These are phyloP conservation scores for Uloborus diversus DNA, from an alignment of 1,140 invertebrate species.

Conservation along the genomic window DNA sequence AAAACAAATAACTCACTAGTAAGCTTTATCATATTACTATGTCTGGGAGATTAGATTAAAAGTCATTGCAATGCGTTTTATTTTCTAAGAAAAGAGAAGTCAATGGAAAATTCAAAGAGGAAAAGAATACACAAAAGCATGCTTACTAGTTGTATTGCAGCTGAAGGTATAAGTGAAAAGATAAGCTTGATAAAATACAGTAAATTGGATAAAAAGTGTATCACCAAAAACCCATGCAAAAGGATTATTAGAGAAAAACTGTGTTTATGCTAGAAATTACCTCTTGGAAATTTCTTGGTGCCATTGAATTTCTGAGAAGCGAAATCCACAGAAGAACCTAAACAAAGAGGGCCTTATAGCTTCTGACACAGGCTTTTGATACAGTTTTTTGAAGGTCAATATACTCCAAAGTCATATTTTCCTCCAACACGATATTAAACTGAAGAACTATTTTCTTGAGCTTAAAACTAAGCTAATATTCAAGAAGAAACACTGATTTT, in stretches of 20 bases:
- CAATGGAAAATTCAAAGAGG: too few species aligned
- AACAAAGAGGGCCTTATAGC: constrained; percentile 48
- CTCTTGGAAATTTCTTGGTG: constrained; percentile 55
- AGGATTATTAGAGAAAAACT: constrained; percentile 12
- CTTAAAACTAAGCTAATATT: too few species aligned
- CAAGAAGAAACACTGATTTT: too few species aligned
- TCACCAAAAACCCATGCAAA: constrained; percentile 34
- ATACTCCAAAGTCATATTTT: not conserved
- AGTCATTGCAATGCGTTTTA: too few species aligned
- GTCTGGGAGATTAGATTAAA: too few species aligned
- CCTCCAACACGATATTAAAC: too few species aligned
- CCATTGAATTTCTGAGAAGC: constrained; percentile 55
- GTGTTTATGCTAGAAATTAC: constrained; percentile 36
- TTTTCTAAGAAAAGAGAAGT: too few species aligned
- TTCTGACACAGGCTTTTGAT: constrained; percentile 20
- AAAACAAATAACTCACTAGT: too few species aligned
- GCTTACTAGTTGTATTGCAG: constrained; percentile 32
- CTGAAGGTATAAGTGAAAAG: constrained; percentile 26
- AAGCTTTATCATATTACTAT: too few species aligned
- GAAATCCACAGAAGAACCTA: constrained; percentile 56
- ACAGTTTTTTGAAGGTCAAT: too few species aligned
- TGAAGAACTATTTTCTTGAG: too few species aligned
- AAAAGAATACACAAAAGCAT: constrained; percentile 18
- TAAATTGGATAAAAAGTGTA: constrained; percentile 17
- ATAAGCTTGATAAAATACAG: constrained; percentile 26